Conservation (phyloP, 2,888 invertebrate species). For the Parthenolecanium corni region DNA sequence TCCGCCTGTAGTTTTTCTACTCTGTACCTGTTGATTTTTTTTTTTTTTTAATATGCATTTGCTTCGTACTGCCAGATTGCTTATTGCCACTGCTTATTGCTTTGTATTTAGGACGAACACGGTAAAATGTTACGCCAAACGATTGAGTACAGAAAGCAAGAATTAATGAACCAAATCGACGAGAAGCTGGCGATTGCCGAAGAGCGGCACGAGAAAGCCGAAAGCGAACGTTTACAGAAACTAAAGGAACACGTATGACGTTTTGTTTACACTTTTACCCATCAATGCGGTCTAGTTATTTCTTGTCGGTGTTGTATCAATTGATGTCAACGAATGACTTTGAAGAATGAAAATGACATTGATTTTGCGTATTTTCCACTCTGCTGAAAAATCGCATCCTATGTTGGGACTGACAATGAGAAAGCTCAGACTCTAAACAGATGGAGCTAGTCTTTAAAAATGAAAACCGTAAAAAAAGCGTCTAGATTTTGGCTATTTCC, state of each 20-base stretch:
- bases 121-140: constrained; percentile 22
- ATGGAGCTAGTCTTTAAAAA: too few relatives aligned
- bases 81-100: too few relatives aligned
- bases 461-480: too few relatives aligned
- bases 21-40: not conserved
- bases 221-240: constrained; percentile 8
- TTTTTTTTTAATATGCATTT: not conserved
- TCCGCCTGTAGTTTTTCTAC: not conserved
- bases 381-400: not conserved
- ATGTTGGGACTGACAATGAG: not conserved
- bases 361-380: too few relatives aligned
- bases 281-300: not conserved
- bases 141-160: constrained; percentile 16
- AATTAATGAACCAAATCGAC: constrained; percentile 21
- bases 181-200: constrained; percentile 11
- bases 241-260: constrained; percentile 13
- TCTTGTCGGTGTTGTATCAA: not conserved
- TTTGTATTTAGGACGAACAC: constrained; percentile 13
- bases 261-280: not conserved
- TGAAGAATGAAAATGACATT: too few relatives aligned
- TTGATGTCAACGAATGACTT: too few relatives aligned
- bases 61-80: too few relatives aligned
- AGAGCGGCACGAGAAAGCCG: constrained; percentile 12
- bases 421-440: not conserved
- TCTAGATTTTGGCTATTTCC: too few relatives aligned